Base-by-base conservation (phyloP, 53 echinoderm and acorn worm species). In the Antedon mediterranea region DNA sequence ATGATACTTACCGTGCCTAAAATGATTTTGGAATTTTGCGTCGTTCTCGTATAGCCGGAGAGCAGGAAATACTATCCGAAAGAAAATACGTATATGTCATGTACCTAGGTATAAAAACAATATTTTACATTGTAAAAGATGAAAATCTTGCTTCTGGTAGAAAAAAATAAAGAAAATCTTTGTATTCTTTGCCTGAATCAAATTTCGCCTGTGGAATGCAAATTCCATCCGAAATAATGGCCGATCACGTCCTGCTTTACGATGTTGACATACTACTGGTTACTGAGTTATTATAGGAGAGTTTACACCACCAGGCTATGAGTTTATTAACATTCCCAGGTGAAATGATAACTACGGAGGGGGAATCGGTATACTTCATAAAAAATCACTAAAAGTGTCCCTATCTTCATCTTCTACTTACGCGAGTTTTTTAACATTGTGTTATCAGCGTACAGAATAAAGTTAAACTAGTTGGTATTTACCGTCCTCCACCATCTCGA, bases 211-310 rank as follows among this genome's bases (percentile, higher is more conserved):
- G 33, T 86, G 82, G 82, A 86, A 82, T 32, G 78, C 78, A 8
- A 32, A 76, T 13, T 86, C 82, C 0, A 6, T 86, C 26, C 37
- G 82, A 2, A 86, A 86, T 31, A 86, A 86, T 86, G 0, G 0
- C 32, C 27, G 86, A 86, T 31, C 78, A 82, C 30, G 74, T 86
- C 3, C 0, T 73, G 27, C 37, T 28, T 7, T 32, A 82, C 28
- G 77, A 76, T 43, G 43, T 77, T 0, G 81, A 85, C 28, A 71
- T 85, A 28, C 73, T 85, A 79, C 4, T 82, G 0, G 7, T 82
- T 18, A 78, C 78, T 11, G 86, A 86, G 82, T 82, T 13, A 71
- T 86, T 13, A 72, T 82, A 0, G 86, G 86, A 15, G 74, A 78
- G n/a, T 78, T 37, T 30, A 80, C 42, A 13, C 57, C 76, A 44